Conservation (phyloP, 2,113 vertebrate species). For the Anarhynchus alexandrinus region DNA sequence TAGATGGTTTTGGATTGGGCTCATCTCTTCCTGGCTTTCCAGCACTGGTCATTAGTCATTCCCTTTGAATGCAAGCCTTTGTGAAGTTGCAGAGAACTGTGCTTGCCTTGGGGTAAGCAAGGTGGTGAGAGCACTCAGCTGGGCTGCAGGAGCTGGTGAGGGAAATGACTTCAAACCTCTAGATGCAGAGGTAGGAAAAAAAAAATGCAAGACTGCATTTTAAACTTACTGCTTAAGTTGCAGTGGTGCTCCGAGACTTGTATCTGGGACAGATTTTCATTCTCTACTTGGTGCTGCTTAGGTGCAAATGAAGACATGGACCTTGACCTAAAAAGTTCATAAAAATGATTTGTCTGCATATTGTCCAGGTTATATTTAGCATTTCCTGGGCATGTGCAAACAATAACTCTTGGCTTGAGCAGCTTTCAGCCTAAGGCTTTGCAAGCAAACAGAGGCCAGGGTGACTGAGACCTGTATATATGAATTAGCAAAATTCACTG, state of each 20-base stretch:
- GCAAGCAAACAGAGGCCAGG: neutral
- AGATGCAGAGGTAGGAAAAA: neutral
- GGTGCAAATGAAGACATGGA: neutral
- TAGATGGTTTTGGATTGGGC: neutral
- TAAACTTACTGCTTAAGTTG: neutral
- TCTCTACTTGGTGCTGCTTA: neutral
- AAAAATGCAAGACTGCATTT: neutral
- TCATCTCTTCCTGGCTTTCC: neutral
- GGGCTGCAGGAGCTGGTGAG: neutral
- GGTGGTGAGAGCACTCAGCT: neutral
- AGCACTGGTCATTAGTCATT: neutral
- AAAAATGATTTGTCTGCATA: neutral
- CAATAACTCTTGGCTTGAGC: neutral
- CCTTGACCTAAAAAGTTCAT: neutral
- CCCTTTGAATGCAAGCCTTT: neutral
- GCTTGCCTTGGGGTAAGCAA: neutral
- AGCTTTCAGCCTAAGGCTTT: conserved; percentile 16
- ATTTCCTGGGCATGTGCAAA: neutral
- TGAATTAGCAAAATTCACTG: neutral
- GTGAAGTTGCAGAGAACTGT: neutral
- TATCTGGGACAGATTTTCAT: neutral
- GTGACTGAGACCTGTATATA: neutral
- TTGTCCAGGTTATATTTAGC: conserved; percentile 19
- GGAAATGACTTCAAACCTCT: neutral
- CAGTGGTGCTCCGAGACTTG: neutral